These are phyloP conservation scores for Champsocephalus esox DNA, from an alignment of 2,797 vertebrate species.

Conservation along the genomic window DNA sequence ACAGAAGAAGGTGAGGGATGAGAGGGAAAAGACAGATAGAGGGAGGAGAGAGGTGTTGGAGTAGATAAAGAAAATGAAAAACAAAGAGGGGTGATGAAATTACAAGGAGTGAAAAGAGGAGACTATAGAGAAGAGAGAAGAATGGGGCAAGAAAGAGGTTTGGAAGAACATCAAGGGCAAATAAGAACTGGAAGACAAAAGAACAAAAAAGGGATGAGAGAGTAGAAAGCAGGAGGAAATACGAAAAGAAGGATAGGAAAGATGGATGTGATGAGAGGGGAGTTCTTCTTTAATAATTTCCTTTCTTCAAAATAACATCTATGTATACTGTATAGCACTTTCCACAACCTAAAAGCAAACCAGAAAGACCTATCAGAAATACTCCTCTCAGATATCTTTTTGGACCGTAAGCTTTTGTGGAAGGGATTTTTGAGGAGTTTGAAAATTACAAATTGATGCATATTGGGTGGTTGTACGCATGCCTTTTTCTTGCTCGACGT, in stretches of 20 bases:
- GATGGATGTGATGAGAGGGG: not conserved
- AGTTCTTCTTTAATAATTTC: no score
- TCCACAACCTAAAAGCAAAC: no score
- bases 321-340: no score
- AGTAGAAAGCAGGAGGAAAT: not conserved
- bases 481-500: not conserved
- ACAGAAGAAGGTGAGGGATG: not conserved
- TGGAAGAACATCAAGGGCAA: constrained; percentile 12
- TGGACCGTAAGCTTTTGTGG: no score
- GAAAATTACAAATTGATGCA: not conserved
- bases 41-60: not conserved
- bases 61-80: not conserved
- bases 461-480: not conserved
- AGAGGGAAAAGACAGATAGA: constrained; percentile 2
- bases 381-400: no score
- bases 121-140: not conserved
- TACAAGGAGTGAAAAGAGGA: not conserved
- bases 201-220: not conserved
- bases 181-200: not conserved
- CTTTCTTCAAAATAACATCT: no score
- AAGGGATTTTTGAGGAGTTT: no score
- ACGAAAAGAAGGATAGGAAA: not conserved
- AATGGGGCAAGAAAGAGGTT: constrained; percentile 1
- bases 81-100: constrained; percentile 3
- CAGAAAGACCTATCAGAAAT: no score